Conservation (phyloP, 92 coral and sea anemone species). For the Muricea muricata region DNA sequence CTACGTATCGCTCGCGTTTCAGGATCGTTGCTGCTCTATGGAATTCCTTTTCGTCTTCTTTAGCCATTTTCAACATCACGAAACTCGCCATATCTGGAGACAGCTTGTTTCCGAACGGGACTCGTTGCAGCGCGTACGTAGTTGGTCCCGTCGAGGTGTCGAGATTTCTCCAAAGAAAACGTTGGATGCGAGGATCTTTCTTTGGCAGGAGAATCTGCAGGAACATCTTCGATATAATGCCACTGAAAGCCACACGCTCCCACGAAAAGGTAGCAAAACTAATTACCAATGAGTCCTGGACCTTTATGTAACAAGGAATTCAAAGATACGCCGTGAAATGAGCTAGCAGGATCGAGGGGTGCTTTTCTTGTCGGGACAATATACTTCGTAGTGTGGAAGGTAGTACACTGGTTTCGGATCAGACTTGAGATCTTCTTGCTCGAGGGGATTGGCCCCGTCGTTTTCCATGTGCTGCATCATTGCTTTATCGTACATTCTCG, state of each 20-base stretch:
- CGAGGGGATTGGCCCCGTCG: slow-evolving; percentile 43
- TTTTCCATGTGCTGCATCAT: slow-evolving; percentile 41
- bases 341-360: slow-evolving; percentile 66
- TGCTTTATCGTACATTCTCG: slow-evolving; percentile 40
- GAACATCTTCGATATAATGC: too few relatives aligned
- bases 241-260: slow-evolving; percentile 50
- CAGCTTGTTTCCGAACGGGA: slow-evolving; percentile 59
- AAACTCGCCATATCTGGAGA: too few relatives aligned
- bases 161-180: too few relatives aligned
- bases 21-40: slow-evolving; percentile 4
- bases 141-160: slow-evolving; percentile 39
- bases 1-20: slow-evolving; percentile 15
- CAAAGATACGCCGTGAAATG: slow-evolving; percentile 44
- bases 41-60: slow-evolving; percentile 34
- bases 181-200: slow-evolving; percentile 51
- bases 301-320: slow-evolving; percentile 64
- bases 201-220: slow-evolving; percentile 55
- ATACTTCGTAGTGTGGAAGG: slow-evolving; percentile 33
- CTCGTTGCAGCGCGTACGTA: slow-evolving; percentile 37
- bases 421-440: slow-evolving; percentile 10
- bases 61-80: slow-evolving; percentile 62
- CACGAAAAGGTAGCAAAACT: slow-evolving; percentile 51
- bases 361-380: slow-evolving; percentile 36
- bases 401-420: slow-evolving; percentile 49
- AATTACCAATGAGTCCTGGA: slow-evolving; percentile 58